These are phyloP conservation scores for Aelia acuminata DNA, from an alignment of 2,888 invertebrate genomes.

Conservation along the genomic window DNA sequence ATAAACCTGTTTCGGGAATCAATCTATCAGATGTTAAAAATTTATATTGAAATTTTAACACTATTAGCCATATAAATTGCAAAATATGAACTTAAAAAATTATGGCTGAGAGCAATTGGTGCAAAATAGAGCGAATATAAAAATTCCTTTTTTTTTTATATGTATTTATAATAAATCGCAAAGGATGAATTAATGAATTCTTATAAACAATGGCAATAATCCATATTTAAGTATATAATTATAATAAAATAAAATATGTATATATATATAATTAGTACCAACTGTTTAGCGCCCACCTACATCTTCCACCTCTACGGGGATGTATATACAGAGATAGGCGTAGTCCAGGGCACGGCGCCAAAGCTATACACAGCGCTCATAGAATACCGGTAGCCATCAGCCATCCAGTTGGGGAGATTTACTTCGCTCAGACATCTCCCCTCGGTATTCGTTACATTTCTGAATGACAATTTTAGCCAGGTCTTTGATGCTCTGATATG, in stretches of 20 bases:
- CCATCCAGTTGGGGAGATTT: conserved; percentile 46
- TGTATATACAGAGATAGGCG: conserved; percentile 4
- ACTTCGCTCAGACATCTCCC: conserved; percentile 9
- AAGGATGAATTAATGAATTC: background rate
- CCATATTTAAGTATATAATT: background rate
- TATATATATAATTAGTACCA: background rate
- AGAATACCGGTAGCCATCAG: conserved; percentile 7
- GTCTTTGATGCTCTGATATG: conserved; percentile 78
- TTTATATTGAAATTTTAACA: background rate
- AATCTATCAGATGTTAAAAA: background rate
- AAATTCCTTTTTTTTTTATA: no score
- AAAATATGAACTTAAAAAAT: background rate
- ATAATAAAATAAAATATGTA: background rate
- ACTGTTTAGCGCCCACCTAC: conserved; percentile 4
- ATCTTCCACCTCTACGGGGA: background rate
- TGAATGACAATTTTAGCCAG: conserved; percentile 72
- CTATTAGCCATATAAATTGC: background rate
- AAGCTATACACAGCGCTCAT: background rate
- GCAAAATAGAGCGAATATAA: background rate
- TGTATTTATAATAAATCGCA: background rate
- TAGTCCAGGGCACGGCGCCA: background rate
- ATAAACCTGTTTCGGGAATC: background rate
- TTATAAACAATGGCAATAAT: background rate
- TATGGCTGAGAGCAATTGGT: background rate
- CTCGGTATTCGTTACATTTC: conserved; percentile 55